phyloP scores from a whole-genome alignment of 1,140 invertebrate species.

The Tribolium castaneum region DNA sequence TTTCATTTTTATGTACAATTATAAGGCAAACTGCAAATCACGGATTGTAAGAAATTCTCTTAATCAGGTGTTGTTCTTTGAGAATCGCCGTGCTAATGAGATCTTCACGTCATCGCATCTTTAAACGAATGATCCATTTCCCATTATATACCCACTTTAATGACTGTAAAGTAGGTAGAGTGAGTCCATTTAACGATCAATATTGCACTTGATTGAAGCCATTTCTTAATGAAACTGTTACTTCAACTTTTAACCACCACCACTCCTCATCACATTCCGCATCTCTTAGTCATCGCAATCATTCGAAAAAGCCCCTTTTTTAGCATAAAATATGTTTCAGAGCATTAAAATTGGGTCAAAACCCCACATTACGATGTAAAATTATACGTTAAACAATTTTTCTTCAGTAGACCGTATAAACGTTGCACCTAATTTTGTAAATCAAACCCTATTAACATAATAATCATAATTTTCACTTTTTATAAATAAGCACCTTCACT shows the following conservation, averaged over 20 bases:
- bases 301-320: background rate
- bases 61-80: background rate
- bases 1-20: no score
- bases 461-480: conserved; percentile 14
- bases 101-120: background rate
- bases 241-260: background rate
- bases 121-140: background rate
- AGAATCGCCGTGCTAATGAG: background rate
- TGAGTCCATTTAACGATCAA: background rate
- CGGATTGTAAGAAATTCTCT: background rate
- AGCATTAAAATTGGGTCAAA: conserved; percentile 19
- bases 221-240: background rate
- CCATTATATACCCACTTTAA: background rate
- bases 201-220: background rate
- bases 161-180: background rate
- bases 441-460: background rate
- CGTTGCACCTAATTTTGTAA: background rate
- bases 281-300: background rate
- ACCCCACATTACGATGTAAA: background rate
- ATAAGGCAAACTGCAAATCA: no score
- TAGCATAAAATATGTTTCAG: background rate
- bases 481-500: background rate
- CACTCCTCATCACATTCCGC: background rate
- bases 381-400: conserved; percentile 21
- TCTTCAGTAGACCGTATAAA: conserved; percentile 13